Evolutionary conservation across 1,140 invertebrate genomes (phyloP), one percentile per base, ranked within the genome.

Genomic region (Leguminivora glycinivorella): DNA sequence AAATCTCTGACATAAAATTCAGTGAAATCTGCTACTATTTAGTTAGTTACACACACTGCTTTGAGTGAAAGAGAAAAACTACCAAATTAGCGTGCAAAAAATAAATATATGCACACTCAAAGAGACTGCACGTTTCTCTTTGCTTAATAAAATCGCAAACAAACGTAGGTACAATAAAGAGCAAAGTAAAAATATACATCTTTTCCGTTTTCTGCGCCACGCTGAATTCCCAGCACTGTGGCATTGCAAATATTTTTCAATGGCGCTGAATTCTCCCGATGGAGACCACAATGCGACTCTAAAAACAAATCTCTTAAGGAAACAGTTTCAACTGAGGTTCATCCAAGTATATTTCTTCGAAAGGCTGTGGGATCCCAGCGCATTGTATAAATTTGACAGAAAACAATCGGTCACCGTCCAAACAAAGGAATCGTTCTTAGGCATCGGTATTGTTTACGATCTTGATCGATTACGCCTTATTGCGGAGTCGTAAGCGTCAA

Each of bases 341-440:
- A 31, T 63, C n/a, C 29, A 9, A 29, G 26, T 63, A 63, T 29
- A 63, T 63, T 63, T 31, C 14, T 63, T 63, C n/a, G 26, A 10
- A 63, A 29, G 25, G n/a, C 58, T 63, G 58, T 17, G 17, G 26
- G 14, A 29, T 29, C 58, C 26, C n/a, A n/a, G 58, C 29, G 56
- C 25, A 63, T 63, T 63, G 58, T 63, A 63, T 63, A 63, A 63
- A 63, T n/a, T n/a, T 63, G 58, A 63, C 26, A 63, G 58, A 63
- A 63, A 63, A 63, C 58, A 63, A 63, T 63, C 58, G 58, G 58
- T 63, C 58, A 63, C 58, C 58, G 25, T 63, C 26, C 58, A 31
- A 63, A 63, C 58, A 63, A 63, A 63, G 58, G 26, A 63, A 63
- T 63, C 58, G n/a, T n/a, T 63, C 58, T 63, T 29, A 29, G 26